Evolutionary conservation across 2,113 vertebrate species (phyloP).

Genomic region (Semnornis frantzii): DNA sequence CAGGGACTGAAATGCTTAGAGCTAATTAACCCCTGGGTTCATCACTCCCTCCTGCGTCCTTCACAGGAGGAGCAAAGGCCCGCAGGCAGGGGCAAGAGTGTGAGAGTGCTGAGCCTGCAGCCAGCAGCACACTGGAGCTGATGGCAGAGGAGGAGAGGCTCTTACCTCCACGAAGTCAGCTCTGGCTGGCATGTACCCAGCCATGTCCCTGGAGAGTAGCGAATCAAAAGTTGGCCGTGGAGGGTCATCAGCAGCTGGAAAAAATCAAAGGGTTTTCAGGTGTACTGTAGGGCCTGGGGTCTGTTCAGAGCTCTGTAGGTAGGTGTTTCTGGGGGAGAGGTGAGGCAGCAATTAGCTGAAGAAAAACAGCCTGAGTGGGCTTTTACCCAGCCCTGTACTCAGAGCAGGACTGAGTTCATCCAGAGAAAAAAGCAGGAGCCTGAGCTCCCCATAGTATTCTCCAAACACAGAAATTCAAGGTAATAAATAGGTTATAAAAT

Average conservation of each 20-base stretch:
- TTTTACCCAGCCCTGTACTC: neutral
- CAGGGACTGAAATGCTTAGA: no score
- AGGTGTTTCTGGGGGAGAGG: neutral
- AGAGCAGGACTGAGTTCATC: neutral
- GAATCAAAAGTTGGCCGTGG: slow-evolving; percentile 95
- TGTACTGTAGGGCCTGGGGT: neutral
- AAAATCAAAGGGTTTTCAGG: neutral
- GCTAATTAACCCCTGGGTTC: neutral
- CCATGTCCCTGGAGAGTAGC: slow-evolving; percentile 95
- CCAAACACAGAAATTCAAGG: neutral
- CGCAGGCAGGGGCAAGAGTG: neutral
- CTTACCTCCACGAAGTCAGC: slow-evolving; percentile 97
- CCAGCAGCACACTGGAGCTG: neutral
- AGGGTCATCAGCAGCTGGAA: slow-evolving; percentile 90
- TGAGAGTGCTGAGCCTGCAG: neutral
- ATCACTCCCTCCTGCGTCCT: neutral
- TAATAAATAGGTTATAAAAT: slow-evolving; percentile 32
- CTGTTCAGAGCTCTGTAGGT: neutral
- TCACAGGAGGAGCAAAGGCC: neutral
- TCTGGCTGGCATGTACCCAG: slow-evolving; percentile 98
- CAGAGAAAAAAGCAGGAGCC: neutral
- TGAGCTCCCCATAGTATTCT: neutral
- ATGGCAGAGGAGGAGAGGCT: neutral
- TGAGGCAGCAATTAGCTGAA: neutral
- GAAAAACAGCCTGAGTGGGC: neutral